Base-by-base conservation (phyloP, 2,888 invertebrate species). In the Formica aserva region DNA sequence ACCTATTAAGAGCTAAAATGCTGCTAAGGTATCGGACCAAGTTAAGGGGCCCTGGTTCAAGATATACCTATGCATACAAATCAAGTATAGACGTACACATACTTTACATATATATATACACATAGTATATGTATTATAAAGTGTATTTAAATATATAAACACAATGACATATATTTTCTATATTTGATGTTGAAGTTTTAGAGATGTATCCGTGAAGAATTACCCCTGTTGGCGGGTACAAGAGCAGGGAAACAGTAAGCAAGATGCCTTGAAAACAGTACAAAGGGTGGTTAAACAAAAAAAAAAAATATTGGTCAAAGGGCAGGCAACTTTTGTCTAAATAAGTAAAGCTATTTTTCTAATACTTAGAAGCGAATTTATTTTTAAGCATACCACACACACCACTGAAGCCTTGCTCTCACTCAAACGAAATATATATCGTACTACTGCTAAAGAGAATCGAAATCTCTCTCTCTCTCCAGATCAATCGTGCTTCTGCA, bases 201-300 rank as follows among this genome's bases (percentile, higher is more conserved):
- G 92, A 94, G 92, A 94, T 94, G 94, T 94, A 94, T 94, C 94
- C 90, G 82, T 85, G 88, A 74, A 86, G 84, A 90, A 90, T 86
- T 88, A 86, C 89, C 88, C 89, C 83, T 85, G 85, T 89, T 89
- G 84, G 86, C 86, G 91, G 89, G 89, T 88, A 89, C 83, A 91
- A 91, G 92, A 92, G 94, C 94, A 94, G 93, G 94, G 94, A 93
- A 93, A 93, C 90, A 94, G 93, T 93, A 94, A 94, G 94, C 94
- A 93, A 95, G 94, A 95, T 95, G 95, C 95, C 95, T 95, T 95
- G 95, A 94, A 94, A 95, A 95, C 94, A 95, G 95, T 95, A 95
- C 95, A 95, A 95, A 94, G 93, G 93, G 92, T 93, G 93, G 92
- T 93, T 92, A 92, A 65, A 65, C 32, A 65, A 63, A 38, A 52